Evolutionary conservation across 1,140 invertebrate species (phyloP), one percentile per base, ranked within the genome.

Genomic region (Xylocopa sonorina): DNA sequence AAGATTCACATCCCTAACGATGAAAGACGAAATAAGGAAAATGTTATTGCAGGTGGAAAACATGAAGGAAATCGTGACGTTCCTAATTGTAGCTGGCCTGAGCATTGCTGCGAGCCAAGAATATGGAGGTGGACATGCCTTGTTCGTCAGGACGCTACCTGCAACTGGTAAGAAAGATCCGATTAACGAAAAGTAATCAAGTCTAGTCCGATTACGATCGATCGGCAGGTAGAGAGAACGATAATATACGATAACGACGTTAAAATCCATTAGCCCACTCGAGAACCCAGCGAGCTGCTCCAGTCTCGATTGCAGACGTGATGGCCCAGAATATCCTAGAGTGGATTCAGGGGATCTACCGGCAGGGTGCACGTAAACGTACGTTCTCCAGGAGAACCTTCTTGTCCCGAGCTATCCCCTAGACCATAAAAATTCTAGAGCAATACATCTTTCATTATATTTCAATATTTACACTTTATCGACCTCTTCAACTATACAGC

Each of bases 251-350:
- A n/a, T 48, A 71, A 74, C 80, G 29, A 75, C 29, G 41, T 86
- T 86, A 29, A 78, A 78, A 83, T 86, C 58, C 77, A 85, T 80
- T 74, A 92, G 91, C 64, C 66, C 86, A 78, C 53, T 81, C 85
- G 79, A 90, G 90, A 88, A 73, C 78, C 53, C 81, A 74, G 57
- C 82, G 91, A 85, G 87, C 87, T 50, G 78, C 89, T 29, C 71
- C 90, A 38, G 85, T 90, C 38, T 83, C 88, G 29, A 77, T 88
- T 27, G 94, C 95, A 50, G 95, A 96, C 88, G 93, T 95, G 87
- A 96, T 96, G 95, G 95, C 96, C 32, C 93, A 94, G 87, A 95
- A 96, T 89, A 95, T 96, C 81, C 93, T 96, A 24, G 94, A 95
- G 78, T 96, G 95, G 95, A 94, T 96, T 74, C 95, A 96, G 90